Evolutionary conservation across 2,888 invertebrate species (phyloP).

Genomic region (Aporophyla nigra): DNA sequence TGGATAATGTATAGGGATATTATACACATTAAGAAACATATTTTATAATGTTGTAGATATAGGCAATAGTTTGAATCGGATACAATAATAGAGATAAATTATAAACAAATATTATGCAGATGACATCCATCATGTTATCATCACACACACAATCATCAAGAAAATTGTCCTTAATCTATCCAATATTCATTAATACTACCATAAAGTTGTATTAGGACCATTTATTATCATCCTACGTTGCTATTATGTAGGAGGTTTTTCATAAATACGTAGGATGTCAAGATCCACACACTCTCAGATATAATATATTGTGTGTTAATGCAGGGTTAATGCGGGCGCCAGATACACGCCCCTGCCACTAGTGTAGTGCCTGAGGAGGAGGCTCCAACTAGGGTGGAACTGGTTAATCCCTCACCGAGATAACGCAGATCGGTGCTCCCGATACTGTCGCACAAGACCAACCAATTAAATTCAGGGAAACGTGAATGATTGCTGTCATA

Average conservation of each 20-base stretch:
- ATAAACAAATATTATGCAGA: slow-evolving; percentile 35
- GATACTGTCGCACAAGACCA: slow-evolving; percentile 57
- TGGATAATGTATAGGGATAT: slow-evolving; percentile 5
- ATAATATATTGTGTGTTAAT: slow-evolving; percentile 67
- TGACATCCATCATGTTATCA: neutral
- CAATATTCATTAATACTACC: slow-evolving; percentile 22
- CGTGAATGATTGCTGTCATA: slow-evolving; percentile 64
- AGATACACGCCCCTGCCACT: slow-evolving; percentile 66
- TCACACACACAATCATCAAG: slow-evolving; percentile 8
- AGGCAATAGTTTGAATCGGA: neutral
- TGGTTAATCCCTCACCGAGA: slow-evolving; percentile 62
- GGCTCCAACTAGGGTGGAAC: slow-evolving; percentile 51
- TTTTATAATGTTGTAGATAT: neutral
- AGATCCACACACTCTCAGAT: slow-evolving; percentile 55
- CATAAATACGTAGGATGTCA: slow-evolving; percentile 51
- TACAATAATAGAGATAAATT: slow-evolving; percentile 5
- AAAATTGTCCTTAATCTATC: neutral
- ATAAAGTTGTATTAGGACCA: slow-evolving; percentile 11
- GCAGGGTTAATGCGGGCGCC: slow-evolving; percentile 68
- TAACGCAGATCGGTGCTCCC: slow-evolving; percentile 57
- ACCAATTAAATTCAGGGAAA: slow-evolving; percentile 62
- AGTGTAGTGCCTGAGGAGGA: slow-evolving; percentile 58
- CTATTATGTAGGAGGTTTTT: slow-evolving; percentile 24
- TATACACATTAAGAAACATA: slow-evolving; percentile 1
- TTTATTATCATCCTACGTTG: slow-evolving; percentile 34